Evolutionary conservation across 2,113 vertebrate genomes (phyloP).

Genomic region (Mesocricetus auratus): DNA sequence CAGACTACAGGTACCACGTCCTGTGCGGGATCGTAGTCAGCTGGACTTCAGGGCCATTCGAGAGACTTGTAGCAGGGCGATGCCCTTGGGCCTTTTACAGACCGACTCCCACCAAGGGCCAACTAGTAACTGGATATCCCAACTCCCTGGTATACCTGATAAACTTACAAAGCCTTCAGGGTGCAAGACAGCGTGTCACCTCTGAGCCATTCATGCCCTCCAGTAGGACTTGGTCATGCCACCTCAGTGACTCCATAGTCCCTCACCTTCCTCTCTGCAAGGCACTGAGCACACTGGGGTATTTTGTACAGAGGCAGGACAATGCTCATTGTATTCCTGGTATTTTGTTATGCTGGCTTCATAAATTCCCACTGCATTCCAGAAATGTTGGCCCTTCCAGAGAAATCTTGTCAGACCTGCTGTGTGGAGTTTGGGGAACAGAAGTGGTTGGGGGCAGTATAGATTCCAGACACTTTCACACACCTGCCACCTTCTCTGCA

Average conservation of each 20-base stretch:
- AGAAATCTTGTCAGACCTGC: background rate
- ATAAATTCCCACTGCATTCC: background rate
- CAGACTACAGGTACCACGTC: background rate
- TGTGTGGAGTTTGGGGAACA: background rate
- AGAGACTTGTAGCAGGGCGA: background rate
- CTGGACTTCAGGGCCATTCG: background rate
- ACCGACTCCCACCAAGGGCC: background rate
- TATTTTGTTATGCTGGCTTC: background rate
- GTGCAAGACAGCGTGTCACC: background rate
- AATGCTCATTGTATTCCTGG: background rate
- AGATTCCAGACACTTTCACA: background rate
- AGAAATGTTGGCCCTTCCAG: conserved; percentile 23
- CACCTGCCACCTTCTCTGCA: background rate
- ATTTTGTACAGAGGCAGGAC: background rate
- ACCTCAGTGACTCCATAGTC: accelerated
- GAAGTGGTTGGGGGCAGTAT: background rate
- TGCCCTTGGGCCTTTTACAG: background rate
- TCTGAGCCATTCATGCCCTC: background rate
- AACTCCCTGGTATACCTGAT: background rate
- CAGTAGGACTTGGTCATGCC: background rate
- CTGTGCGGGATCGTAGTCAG: background rate
- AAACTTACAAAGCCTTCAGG: background rate
- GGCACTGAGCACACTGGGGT: background rate
- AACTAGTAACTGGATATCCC: background rate
- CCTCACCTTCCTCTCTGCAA: background rate